phyloP scores from a whole-genome alignment of 2,888 invertebrate species.

The Julus scanicus region DNA sequence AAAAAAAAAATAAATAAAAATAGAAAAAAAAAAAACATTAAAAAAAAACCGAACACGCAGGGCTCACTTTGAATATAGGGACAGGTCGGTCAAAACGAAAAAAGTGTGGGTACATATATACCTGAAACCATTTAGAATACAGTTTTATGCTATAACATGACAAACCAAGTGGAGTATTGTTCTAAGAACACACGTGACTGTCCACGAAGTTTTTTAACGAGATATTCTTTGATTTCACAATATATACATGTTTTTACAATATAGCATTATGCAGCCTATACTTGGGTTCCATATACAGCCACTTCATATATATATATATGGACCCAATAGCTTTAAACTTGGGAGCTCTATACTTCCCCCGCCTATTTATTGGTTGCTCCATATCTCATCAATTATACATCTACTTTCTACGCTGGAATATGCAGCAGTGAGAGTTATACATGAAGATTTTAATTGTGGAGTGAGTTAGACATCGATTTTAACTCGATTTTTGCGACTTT shows the following conservation, averaged over 20 bases:
- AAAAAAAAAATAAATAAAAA: not conserved
- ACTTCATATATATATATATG: not conserved
- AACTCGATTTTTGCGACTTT: not conserved
- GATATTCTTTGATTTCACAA: too few relatives aligned
- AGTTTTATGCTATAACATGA: too few relatives aligned
- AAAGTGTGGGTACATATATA: not conserved
- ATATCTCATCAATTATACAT: slow-evolving; percentile 17
- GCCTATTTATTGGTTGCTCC: not conserved
- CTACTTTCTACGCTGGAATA: not conserved
- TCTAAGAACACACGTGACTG: too few relatives aligned
- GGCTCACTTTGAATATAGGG: slow-evolving; percentile 4
- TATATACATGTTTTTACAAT: too few relatives aligned
- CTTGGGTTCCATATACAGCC: too few relatives aligned
- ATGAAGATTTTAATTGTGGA: slow-evolving; percentile 25
- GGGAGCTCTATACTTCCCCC: not conserved
- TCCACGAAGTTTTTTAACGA: too few relatives aligned
- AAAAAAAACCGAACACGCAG: not conserved
- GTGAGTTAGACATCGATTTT: slow-evolving; percentile 30
- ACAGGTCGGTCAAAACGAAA: not conserved
- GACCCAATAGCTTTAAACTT: not conserved
- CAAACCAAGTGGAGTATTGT: too few relatives aligned
- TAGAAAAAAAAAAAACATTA: not conserved
- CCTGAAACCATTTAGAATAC: too few relatives aligned
- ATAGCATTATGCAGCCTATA: too few relatives aligned
- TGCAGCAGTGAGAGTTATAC: not conserved